Base-by-base conservation (phyloP, 2,113 vertebrate genomes). In the Electrona antarctica region DNA sequence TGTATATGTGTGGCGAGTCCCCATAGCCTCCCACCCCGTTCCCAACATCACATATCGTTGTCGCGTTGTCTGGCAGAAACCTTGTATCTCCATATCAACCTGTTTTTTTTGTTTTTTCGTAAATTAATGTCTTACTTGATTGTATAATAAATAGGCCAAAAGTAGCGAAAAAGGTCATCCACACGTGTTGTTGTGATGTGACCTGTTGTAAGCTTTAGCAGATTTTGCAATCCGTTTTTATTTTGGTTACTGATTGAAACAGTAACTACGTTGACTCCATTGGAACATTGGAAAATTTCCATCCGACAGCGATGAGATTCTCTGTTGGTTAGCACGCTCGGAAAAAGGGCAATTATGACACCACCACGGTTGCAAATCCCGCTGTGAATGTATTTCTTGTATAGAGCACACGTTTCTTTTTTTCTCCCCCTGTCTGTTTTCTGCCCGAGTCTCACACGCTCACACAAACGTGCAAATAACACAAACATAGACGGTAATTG, bases 1-100 rank as follows among this genome's bases (percentile, higher is more conserved):
- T 56, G 49, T 54, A 45, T 41, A 49, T 29, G 33, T 71, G 13
- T 33, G 10, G 9, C 4, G 49, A 56, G 72, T 70, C 33, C 70
- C 51, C 57, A 9, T 60, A 29, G 51, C 21, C 8, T 11, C n/a
- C 7, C n/a, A 15, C 7, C 51, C 48, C 14, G 4, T 11, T 8
- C 8, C 47, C 62, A 14, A 7, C 41, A 8, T 13, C 29, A 60
- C 58, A 60, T 11, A 33, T 29, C 28, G 11, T 11, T 33, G 33
- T 28, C 58, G 41, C 28, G 21, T 21, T 21, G 58, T 7, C 58
- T 12, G 21, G 21, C 58, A 4, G 33, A 41, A 41, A 41, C 1
- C 33, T 41, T 41, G 3, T 41, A 41, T 41, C 33, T 41, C 33
- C 33, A 41, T 41, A 41, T 41, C 33, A 41, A 33, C 29, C 29